Conservation (phyloP, 2,113 vertebrate species). For the Ceyx margarethae region DNA sequence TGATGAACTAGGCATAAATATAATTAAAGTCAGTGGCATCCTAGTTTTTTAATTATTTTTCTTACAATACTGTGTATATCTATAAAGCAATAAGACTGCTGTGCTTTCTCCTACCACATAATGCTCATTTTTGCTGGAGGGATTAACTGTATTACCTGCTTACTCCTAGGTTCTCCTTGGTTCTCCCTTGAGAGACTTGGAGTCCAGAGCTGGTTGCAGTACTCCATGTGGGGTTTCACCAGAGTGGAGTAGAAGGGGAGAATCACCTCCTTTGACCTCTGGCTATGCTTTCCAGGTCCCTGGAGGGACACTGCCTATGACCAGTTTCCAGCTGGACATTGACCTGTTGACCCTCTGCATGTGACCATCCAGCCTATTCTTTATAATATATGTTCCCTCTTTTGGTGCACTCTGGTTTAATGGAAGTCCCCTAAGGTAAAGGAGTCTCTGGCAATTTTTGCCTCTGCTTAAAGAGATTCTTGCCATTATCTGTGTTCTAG, state of each 20-base stretch:
- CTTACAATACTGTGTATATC: neutral
- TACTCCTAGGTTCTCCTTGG: neutral
- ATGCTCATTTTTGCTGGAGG: neutral
- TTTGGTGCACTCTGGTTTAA: neutral
- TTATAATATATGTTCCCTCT: neutral
- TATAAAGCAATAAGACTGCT: neutral
- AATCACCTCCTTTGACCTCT: neutral
- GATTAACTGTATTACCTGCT: neutral
- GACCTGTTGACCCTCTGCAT: neutral
- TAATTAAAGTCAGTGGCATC: neutral
- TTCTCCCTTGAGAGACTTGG: neutral
- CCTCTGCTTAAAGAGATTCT: neutral
- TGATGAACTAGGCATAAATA: neutral
- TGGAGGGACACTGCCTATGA: neutral
- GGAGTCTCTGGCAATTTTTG: neutral
- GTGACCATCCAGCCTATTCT: neutral
- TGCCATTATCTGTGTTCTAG: neutral
- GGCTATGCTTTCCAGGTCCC: neutral
- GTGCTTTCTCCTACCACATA: neutral
- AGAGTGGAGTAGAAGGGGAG: neutral
- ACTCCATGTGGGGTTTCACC: neutral
- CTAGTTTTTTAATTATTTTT: neutral
- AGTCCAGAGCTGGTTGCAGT: neutral
- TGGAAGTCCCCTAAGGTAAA: neutral
- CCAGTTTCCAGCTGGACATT: neutral